Conservation (phyloP, 2,888 invertebrate genomes). For the Incurvaria masculella region DNA sequence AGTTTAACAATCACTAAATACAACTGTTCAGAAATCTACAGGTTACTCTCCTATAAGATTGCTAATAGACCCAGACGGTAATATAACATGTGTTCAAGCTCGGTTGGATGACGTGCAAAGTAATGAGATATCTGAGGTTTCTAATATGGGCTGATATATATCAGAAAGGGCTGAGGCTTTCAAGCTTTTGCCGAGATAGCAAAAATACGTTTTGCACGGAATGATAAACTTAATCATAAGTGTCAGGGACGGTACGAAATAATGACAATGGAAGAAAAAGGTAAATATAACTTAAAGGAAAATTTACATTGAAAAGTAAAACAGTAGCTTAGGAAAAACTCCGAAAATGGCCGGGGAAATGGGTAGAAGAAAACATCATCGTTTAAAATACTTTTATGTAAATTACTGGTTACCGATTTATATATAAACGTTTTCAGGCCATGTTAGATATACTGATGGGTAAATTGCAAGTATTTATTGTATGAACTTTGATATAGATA, state of each 20-base stretch:
- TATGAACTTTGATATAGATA: conserved; percentile 3
- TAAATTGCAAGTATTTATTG: conserved; percentile 2
- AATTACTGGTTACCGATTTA: background rate
- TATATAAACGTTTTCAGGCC: background rate
- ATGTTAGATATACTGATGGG: background rate
- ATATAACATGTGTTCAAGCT: background rate
- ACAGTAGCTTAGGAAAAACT: background rate
- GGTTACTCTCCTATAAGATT: background rate
- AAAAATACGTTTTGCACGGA: conserved; percentile 5
- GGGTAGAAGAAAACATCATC: background rate
- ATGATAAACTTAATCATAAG: conserved; percentile 12
- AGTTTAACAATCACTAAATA: background rate
- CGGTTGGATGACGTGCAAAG: background rate
- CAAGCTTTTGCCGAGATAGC: background rate
- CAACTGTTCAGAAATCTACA: background rate
- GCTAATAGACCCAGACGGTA: background rate
- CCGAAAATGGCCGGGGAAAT: background rate
- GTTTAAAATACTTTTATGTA: background rate
- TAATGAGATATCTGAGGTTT: background rate
- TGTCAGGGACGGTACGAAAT: background rate
- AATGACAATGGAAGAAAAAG: background rate
- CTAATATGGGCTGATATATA: background rate
- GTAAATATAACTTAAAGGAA: background rate
- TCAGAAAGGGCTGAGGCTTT: background rate
- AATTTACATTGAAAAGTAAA: background rate